Conservation (phyloP, 1,140 invertebrate genomes). For the Nebria ingens region DNA sequence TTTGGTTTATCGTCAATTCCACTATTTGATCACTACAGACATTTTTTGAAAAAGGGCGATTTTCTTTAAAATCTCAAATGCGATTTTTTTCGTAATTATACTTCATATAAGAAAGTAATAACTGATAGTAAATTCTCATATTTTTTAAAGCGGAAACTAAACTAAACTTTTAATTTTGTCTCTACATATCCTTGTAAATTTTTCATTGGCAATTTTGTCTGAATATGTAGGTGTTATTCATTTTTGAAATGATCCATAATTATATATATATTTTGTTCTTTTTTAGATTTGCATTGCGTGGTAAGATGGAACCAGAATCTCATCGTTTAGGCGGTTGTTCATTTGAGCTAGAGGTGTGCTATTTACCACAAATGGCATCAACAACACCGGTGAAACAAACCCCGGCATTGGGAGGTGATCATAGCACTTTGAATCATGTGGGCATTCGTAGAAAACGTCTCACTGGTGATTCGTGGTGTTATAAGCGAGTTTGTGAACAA, state of each 20-base stretch:
- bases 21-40: neutral
- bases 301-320: conserved; percentile 39
- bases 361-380: conserved; percentile 35
- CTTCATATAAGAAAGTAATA: neutral
- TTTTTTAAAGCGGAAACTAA: neutral
- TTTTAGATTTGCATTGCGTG: conserved; percentile 53
- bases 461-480: conserved; percentile 76
- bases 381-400: conserved; percentile 10
- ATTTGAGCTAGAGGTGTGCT: conserved; percentile 76
- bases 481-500: conserved; percentile 78
- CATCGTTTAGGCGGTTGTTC: conserved; percentile 39
- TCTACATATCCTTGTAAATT: neutral
- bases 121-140: neutral
- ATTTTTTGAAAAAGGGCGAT: neutral
- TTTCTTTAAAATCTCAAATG: no score
- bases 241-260: no score
- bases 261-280: conserved; percentile 13
- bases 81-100: no score
- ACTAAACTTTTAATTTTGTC: no score
- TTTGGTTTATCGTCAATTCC: neutral
- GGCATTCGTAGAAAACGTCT: conserved; percentile 68
- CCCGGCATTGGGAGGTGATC: conserved; percentile 3
- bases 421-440: conserved; percentile 28
- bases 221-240: conserved; percentile 8
- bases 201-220: neutral